Evolutionary conservation across 1,140 invertebrate genomes (phyloP).

Genomic region (Trichogramma pretiosum): DNA sequence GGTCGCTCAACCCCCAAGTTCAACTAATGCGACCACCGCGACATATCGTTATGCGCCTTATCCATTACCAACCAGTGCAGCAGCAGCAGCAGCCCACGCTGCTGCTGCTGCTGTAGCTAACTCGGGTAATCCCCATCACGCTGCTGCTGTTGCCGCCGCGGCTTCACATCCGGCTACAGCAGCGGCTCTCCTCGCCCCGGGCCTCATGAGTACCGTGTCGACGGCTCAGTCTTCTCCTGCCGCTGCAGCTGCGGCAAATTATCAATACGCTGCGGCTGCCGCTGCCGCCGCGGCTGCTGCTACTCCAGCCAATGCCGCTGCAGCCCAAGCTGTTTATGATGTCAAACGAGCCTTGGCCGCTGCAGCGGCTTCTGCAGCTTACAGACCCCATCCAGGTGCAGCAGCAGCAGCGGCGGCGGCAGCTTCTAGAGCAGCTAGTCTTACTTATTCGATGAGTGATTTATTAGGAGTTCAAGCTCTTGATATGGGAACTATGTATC

Average conservation of each 20-base stretch:
- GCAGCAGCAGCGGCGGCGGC: conserved; percentile 40
- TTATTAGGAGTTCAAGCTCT: conserved; percentile 57
- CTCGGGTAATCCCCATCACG: conserved; percentile 40
- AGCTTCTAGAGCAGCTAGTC: conserved; percentile 43
- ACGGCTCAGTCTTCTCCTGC: conserved; percentile 43
- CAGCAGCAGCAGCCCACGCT: conserved; percentile 39
- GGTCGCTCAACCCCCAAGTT: conserved; percentile 52
- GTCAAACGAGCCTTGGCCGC: conserved; percentile 43
- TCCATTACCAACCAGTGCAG: conserved; percentile 36
- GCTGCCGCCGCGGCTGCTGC: conserved; percentile 38
- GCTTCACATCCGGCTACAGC: conserved; percentile 23
- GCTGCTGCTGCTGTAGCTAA: conserved; percentile 39
- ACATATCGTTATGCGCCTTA: conserved; percentile 58
- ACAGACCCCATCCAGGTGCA: conserved; percentile 41
- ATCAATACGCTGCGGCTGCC: conserved; percentile 41
- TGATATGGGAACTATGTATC: conserved; percentile 54
- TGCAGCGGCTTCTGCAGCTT: conserved; percentile 40
- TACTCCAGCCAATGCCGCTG: conserved; percentile 47
- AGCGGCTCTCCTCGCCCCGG: conserved; percentile 45
- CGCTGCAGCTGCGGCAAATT: conserved; percentile 50
- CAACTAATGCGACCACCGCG: conserved; percentile 48
- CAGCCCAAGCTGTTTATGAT: conserved; percentile 45
- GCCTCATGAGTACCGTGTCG: conserved; percentile 42
- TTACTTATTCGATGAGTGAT: conserved; percentile 61
- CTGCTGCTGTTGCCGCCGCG: conserved; percentile 33